Base-by-base conservation (phyloP, 2,797 vertebrate species). In the Bradypodion ventrale region DNA sequence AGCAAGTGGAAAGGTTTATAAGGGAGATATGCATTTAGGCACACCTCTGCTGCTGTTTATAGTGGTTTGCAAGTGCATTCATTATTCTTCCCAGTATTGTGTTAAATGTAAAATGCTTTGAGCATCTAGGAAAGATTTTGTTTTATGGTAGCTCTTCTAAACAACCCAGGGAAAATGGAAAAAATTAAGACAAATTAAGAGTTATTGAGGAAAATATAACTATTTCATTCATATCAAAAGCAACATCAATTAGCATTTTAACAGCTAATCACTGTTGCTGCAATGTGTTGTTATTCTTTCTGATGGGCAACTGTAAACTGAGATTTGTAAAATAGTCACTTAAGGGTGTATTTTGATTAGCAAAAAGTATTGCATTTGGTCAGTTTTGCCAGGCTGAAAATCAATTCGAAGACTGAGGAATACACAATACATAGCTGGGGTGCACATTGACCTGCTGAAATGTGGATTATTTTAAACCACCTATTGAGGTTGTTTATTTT, bases 101-200 rank as follows among this genome's bases (percentile, higher is more conserved):
- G 27, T 70, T 35, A 80, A n/a, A 83, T n/a, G 9, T 60, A 66
- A 65, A 63, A n/a, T 73, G 27, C 62, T 81, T 70, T 75, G 37
- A 75, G 16, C 7, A 62, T 69, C 49, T 60, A 62, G 29, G 23
- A n/a, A 75, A 75, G n/a, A 16, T 32, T 70, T 29, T 62, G 10
- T 59, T 19, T 44, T 69, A 65, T 69, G 72, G n/a, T 40, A 66
- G 74, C 37, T 32, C n/a, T 60, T 80, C 74, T 79, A 29, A 66
- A 49, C 9, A 27, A 29, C n/a, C n/a, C 13, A 12, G 25, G 27
- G 25, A 35, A 42, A 46, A 69, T n/a, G 2, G 7, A 37, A 63
- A 63, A 7, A n/a, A 23, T 40, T 78, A 52, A 52, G 56, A 32
- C 25, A 62, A 73, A 72, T 10, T 6, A 37, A 49, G 25, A 44